Percentiles rank a stretch among this genome's conserved stretches.
Conservation (phyloP, 2,888 invertebrate genomes). For the Pyrrhia umbra region DNA sequence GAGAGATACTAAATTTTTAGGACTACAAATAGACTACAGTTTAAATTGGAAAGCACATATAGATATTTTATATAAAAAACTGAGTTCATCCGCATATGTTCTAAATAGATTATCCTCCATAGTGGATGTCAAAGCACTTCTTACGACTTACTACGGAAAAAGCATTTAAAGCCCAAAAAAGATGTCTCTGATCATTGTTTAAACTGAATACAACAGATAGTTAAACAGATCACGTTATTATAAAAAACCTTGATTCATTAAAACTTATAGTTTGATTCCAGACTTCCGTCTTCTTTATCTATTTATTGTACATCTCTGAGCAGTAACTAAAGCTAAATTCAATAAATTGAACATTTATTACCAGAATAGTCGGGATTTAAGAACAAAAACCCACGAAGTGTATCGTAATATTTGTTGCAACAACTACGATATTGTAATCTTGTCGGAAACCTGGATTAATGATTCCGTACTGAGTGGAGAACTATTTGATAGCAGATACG, state of each 20-base stretch:
- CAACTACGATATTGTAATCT: conserved; percentile 10
- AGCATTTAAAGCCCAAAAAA: neutral
- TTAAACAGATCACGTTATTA: no score
- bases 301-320: no score
- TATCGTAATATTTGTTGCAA: conserved; percentile 19
- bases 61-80: conserved; percentile 4
- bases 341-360: conserved; percentile 12
- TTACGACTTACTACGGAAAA: conserved; percentile 3
- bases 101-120: conserved; percentile 2
- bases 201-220: neutral
- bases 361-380: conserved; percentile 25
- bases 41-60: conserved; percentile 10
- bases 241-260: no score
- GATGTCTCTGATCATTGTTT: neutral
- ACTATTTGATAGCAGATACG: neutral
- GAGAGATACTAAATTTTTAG: conserved; percentile 7
- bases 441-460: neutral
- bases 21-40: conserved; percentile 3
- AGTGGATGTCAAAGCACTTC: conserved; percentile 1
- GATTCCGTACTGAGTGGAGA: neutral
- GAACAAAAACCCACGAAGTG: conserved; percentile 16
- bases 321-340: no score
- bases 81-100: conserved; percentile 5
- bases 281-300: no score
- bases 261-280: no score